Conservation (phyloP, 2,113 vertebrate species). For the Rhizomys pruinosus region DNA sequence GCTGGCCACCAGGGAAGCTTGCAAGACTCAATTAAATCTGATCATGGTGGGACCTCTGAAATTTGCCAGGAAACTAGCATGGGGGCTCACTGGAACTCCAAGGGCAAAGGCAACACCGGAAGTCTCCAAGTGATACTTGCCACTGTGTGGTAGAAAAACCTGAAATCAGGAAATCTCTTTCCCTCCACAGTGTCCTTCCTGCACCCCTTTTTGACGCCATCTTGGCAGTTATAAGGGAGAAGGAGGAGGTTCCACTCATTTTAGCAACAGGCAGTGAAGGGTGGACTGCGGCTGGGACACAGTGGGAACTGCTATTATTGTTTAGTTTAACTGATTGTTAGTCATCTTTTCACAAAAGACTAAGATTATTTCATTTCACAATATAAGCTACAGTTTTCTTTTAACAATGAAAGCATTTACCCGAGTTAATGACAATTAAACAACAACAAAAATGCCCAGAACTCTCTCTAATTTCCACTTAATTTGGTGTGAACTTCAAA, state of each 20-base stretch:
- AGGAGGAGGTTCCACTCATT: neutral
- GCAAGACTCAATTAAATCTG: neutral
- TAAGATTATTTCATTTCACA: neutral
- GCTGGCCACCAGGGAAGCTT: neutral
- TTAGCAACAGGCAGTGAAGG: neutral
- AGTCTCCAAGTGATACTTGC: neutral
- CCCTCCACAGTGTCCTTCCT: neutral
- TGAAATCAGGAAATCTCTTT: neutral
- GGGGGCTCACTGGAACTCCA: neutral
- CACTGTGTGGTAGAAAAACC: neutral
- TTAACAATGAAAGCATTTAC: neutral
- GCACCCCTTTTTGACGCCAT: neutral
- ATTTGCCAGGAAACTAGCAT: neutral
- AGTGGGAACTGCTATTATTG: neutral
- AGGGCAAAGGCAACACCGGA: neutral
- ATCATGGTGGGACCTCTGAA: neutral
- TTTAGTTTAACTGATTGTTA: neutral
- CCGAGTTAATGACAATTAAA: constrained; percentile 1
- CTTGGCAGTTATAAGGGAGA: neutral
- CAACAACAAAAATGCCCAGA: neutral
- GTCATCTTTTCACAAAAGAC: constrained; percentile 13
- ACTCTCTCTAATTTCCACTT: neutral
- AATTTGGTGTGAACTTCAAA: constrained; percentile 13
- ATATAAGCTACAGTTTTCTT: neutral
- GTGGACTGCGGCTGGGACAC: neutral